A percentile compares a stretch with the other conserved stretches of the same genome.
These are phyloP conservation scores for Mactra quadrangularis DNA, from an alignment of 1,140 invertebrate genomes.

Conservation along the genomic window DNA sequence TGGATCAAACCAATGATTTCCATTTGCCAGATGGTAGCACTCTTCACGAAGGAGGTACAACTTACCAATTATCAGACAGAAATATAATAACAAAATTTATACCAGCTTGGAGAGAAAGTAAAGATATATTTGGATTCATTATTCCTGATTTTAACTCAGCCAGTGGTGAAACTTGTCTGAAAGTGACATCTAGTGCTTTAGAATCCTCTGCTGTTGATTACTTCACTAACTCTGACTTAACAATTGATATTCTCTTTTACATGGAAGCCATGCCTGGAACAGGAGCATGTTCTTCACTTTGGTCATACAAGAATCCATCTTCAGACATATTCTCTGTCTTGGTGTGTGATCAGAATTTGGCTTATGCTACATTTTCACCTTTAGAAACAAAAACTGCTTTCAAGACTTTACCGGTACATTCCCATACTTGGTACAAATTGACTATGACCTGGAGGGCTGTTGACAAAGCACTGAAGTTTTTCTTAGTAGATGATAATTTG, in stretches of 20 bases:
- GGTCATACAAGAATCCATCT: constrained; percentile 57
- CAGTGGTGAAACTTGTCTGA: constrained; percentile 53
- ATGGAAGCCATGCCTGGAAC: not conserved
- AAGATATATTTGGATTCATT: constrained; percentile 20
- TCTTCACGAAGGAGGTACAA: not conserved
- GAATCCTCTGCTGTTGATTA: constrained; percentile 31
- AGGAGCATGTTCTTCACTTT: constrained; percentile 37
- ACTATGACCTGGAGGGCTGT: constrained; percentile 48
- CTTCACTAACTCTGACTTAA: constrained; percentile 59
- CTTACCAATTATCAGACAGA: constrained; percentile 16
- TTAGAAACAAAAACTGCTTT: not conserved
- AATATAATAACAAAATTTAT: constrained; percentile 28
- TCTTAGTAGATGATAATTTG: constrained; percentile 40
- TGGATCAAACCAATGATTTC: constrained; percentile 54
- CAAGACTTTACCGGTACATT: constrained; percentile 36
- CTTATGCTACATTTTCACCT: constrained; percentile 2
- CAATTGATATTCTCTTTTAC: constrained; percentile 63
- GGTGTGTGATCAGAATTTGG: constrained; percentile 33
- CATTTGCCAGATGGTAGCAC: constrained; percentile 16
- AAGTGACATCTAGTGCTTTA: constrained; percentile 42
- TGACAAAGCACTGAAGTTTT: constrained; percentile 22
- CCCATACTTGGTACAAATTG: constrained; percentile 64
- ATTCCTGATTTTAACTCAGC: constrained; percentile 6
- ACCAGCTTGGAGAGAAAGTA: constrained; percentile 23
- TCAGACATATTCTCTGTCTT: constrained; percentile 35